Conservation (phyloP, 1,140 invertebrate species). For the Hylaeus volcanicus region DNA sequence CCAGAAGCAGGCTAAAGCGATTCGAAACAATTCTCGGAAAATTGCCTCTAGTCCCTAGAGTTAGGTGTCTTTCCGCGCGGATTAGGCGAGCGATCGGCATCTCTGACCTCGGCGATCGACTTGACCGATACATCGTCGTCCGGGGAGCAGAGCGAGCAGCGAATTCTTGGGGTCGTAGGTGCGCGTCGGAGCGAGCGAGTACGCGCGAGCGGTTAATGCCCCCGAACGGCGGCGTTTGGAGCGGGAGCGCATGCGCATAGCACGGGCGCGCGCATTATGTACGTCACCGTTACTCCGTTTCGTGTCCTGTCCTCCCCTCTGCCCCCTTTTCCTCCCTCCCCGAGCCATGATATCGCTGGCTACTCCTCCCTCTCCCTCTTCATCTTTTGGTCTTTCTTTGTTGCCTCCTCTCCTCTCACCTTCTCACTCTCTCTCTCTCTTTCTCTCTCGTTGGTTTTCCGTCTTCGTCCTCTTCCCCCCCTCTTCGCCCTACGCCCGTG, state of each 20-base stretch:
- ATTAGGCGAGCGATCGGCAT: constrained; percentile 8
- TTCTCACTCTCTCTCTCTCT: not conserved
- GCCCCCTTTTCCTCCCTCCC: constrained; percentile 14
- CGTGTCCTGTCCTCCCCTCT: constrained; percentile 63
- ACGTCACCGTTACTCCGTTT: constrained; percentile 80
- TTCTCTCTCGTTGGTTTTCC: constrained; percentile 30
- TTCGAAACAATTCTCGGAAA: no score
- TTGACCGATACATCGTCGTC: constrained; percentile 51
- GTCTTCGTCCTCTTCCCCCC: constrained; percentile 23
- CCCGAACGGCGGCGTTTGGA: constrained; percentile 61
- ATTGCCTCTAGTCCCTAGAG: no score
- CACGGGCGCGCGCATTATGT: constrained; percentile 74
- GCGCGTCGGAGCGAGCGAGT: constrained; percentile 56
- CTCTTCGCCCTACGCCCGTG: constrained; percentile 24
- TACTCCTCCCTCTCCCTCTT: not conserved
- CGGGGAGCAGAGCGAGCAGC: constrained; percentile 65
- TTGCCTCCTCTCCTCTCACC: constrained; percentile 1
- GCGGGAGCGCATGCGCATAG: constrained; percentile 38
- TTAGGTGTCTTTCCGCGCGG: constrained; percentile 10
- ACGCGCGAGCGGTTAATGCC: constrained; percentile 77
- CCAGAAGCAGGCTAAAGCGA: no score
- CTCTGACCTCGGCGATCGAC: constrained; percentile 59
- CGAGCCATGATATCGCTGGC: not conserved
- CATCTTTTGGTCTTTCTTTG: constrained; percentile 14
- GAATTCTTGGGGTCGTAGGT: constrained; percentile 72